Percentiles rank a stretch among this genome's conserved stretches.
Evolutionary conservation across 53 echinoderm and acorn worm species (phyloP).

Genomic region (Glandiceps talaboti): DNA sequence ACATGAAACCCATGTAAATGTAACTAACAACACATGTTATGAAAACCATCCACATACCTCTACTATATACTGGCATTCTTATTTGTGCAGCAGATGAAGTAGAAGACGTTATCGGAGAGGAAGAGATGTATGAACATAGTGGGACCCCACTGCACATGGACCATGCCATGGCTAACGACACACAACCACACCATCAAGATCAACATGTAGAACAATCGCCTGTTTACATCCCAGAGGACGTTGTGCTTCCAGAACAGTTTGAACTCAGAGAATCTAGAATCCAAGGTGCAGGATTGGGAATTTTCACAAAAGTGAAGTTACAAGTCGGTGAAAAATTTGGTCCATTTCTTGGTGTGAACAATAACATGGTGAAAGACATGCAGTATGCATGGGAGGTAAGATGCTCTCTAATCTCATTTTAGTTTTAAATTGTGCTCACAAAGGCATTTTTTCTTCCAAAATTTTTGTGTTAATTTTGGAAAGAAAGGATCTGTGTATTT

Average conservation of each 20-base stretch:
- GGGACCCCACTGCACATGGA: neutral
- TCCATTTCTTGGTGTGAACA: constrained; percentile 44
- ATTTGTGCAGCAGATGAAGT: neutral
- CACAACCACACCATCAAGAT: neutral
- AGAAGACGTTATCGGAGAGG: too few relatives aligned
- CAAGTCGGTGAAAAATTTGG: constrained; percentile 62
- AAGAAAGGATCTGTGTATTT: too few relatives aligned
- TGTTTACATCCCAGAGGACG: constrained; percentile 73
- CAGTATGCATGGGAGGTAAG: constrained; percentile 89
- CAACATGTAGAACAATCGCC: constrained; percentile 5
- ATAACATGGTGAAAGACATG: constrained; percentile 25
- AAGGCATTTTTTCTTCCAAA: too few relatives aligned
- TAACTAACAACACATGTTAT: too few relatives aligned
- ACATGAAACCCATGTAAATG: too few relatives aligned
- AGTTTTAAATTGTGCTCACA: too few relatives aligned
- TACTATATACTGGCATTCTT: too few relatives aligned
- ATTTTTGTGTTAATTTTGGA: too few relatives aligned
- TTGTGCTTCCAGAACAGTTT: constrained; percentile 74
- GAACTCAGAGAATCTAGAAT: constrained; percentile 68
- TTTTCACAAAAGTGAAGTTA: constrained; percentile 64
- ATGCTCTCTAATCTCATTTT: too few relatives aligned
- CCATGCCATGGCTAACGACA: neutral
- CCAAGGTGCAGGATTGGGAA: constrained; percentile 51
- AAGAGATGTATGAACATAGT: neutral
- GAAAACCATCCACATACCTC: too few relatives aligned